Percentiles rank a stretch among this genome's conserved stretches.
Conservation (phyloP, 2,113 vertebrate genomes). For the Thinocorus orbignyianus region DNA sequence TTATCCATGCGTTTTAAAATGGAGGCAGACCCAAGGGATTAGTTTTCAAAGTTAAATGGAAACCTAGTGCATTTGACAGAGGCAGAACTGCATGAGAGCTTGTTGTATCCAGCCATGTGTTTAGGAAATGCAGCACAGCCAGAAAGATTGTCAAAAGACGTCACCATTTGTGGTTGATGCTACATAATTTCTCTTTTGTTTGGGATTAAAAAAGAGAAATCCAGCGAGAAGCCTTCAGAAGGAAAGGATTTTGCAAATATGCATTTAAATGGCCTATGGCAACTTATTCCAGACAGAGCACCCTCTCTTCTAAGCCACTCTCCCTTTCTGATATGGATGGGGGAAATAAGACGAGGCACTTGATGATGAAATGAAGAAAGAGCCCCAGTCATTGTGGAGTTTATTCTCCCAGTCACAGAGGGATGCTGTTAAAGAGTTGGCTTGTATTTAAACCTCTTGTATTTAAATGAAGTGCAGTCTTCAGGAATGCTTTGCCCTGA, state of each 20-base stretch:
- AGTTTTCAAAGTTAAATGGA: neutral
- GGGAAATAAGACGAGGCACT: neutral
- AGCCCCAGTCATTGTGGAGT: neutral
- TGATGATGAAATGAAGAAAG: neutral
- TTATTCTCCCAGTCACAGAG: neutral
- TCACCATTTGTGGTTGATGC: neutral
- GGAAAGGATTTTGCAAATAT: neutral
- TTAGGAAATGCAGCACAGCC: neutral
- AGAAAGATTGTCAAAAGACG: slow-evolving; percentile 1
- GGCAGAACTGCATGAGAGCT: neutral
- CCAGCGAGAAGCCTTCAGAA: neutral
- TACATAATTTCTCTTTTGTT: neutral
- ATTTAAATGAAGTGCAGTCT: neutral
- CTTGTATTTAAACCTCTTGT: neutral
- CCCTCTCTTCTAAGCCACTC: neutral
- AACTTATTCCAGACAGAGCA: neutral
- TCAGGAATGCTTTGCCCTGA: neutral
- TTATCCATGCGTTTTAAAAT: neutral
- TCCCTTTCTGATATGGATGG: rapidly evolving
- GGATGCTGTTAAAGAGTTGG: neutral
- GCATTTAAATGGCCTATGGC: neutral
- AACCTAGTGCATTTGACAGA: neutral
- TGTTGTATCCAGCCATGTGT: slow-evolving; percentile 7
- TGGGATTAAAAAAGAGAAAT: neutral
- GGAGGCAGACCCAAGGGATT: neutral